phyloP scores from a whole-genome alignment of 2,797 vertebrate genomes.

The Babyrousa celebensis region DNA sequence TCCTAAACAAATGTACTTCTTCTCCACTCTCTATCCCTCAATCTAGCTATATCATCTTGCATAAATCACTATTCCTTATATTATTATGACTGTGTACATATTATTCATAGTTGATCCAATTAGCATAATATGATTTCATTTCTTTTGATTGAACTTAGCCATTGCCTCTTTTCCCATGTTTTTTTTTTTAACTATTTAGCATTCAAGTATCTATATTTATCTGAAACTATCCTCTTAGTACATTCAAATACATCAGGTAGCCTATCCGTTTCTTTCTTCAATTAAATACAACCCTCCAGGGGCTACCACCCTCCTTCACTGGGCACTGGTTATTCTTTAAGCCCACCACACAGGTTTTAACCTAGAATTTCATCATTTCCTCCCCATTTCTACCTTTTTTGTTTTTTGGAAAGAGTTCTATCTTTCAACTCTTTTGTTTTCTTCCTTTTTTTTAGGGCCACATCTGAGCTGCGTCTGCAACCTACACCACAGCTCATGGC shows the following conservation, averaged over 20 bases:
- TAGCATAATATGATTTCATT: constrained; percentile 6
- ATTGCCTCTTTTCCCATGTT: constrained; percentile 27
- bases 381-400: constrained; percentile 2
- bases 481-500: too few species aligned
- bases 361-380: constrained; percentile 34
- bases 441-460: too few species aligned
- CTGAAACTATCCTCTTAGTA: neutral
- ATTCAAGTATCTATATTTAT: constrained; percentile 37
- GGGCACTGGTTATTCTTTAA: neutral
- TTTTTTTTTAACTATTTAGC: constrained; percentile 37
- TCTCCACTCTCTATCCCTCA: neutral
- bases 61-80: constrained; percentile 27
- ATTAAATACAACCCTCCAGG: neutral
- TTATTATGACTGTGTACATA: constrained; percentile 32
- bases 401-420: constrained; percentile 49
- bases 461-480: too few species aligned
- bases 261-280: constrained; percentile 29
- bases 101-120: constrained; percentile 41
- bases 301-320: neutral
- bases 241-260: neutral
- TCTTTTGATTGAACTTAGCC: constrained; percentile 45
- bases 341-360: neutral
- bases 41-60: constrained; percentile 22
- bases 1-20: constrained; percentile 30
- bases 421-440: constrained; percentile 3